Conservation (phyloP, 1,140 invertebrate genomes). For the Charaxes varanes region DNA sequence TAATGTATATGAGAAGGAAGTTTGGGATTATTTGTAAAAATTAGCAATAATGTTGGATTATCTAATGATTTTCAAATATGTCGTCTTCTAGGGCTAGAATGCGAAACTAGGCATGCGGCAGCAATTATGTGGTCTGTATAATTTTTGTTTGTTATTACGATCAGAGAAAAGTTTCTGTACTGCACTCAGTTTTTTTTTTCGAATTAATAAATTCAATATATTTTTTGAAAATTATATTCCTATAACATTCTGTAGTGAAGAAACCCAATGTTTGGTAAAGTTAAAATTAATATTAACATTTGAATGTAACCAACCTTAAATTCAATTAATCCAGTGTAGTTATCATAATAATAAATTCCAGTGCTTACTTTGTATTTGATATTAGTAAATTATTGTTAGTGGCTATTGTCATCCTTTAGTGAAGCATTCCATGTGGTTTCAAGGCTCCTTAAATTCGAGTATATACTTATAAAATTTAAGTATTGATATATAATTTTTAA, state of each 20-base stretch:
- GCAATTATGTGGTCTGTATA: too few relatives aligned
- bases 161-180: too few relatives aligned
- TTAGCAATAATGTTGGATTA: conserved; percentile 6
- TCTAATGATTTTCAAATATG: conserved; percentile 2
- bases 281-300: neutral
- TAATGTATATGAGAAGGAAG: conserved; percentile 2
- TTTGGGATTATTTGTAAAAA: conserved; percentile 1
- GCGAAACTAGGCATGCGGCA: neutral
- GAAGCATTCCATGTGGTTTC: conserved; percentile 52
- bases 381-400: conserved; percentile 35
- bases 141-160: too few relatives aligned
- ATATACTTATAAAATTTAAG: conserved; percentile 5
- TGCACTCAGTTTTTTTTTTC: too few relatives aligned
- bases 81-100: neutral
- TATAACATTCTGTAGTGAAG: too few relatives aligned
- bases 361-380: conserved; percentile 37
- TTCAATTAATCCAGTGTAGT: conserved; percentile 8
- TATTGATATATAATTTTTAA: conserved; percentile 3
- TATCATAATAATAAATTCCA: conserved; percentile 25
- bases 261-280: neutral
- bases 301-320: neutral
- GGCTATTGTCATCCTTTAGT: conserved; percentile 27
- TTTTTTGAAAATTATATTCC: too few relatives aligned
- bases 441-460: conserved; percentile 24
- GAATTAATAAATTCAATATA: too few relatives aligned